Evolutionary conservation across 2,797 vertebrate species (phyloP).

Genomic region (Cyclura pinguis): DNA sequence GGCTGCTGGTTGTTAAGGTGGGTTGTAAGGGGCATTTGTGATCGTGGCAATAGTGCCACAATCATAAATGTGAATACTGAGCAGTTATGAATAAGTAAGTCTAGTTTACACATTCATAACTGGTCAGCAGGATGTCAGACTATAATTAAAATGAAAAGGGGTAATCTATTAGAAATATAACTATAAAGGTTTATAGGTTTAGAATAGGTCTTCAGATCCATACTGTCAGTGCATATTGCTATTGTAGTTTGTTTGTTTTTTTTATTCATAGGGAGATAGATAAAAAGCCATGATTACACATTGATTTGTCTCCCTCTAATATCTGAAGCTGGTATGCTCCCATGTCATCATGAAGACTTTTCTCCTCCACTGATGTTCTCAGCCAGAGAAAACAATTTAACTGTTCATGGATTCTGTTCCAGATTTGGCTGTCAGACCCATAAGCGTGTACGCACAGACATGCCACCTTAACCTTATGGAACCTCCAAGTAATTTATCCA

Average conservation of each 20-base stretch:
- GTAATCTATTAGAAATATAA: neutral
- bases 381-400: slow-evolving; percentile 63
- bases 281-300: neutral
- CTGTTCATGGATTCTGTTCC: slow-evolving; percentile 44
- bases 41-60: too few species aligned
- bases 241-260: neutral
- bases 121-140: too few species aligned
- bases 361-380: slow-evolving; percentile 54
- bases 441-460: neutral
- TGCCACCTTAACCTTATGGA: slow-evolving; percentile 57
- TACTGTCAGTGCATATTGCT: neutral
- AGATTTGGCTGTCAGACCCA: slow-evolving; percentile 40
- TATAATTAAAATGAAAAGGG: neutral
- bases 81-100: too few species aligned
- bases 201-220: neutral
- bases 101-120: too few species aligned
- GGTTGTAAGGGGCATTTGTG: too few species aligned
- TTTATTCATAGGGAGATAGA: neutral
- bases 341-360: slow-evolving; percentile 37
- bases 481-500: slow-evolving; percentile 57
- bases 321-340: slow-evolving; percentile 35
- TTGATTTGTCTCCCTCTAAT: slow-evolving; percentile 28
- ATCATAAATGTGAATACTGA: too few species aligned
- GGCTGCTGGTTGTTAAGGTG: too few species aligned
- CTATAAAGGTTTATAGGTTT: neutral